phyloP scores from a whole-genome alignment of 2,113 vertebrate species.

The Lucifuga dentata region DNA sequence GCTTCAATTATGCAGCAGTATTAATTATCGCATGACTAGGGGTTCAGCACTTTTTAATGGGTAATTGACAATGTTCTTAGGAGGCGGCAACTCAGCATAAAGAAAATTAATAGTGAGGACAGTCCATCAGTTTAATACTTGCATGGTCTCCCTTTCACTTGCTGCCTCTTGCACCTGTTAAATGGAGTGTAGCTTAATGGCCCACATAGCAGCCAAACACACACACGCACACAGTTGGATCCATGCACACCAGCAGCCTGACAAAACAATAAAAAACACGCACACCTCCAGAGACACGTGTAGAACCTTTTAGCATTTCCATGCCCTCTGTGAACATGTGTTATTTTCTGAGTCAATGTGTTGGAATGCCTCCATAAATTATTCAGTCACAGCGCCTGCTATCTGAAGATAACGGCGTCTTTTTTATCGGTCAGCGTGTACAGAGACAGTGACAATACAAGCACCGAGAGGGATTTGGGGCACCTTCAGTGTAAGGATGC shows the following conservation, averaged over 20 bases:
- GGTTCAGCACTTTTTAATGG: constrained; percentile 55
- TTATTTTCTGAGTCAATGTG: constrained; percentile 50
- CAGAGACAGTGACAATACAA: constrained; percentile 61
- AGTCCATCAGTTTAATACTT: constrained; percentile 42
- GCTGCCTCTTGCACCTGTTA: constrained; percentile 21
- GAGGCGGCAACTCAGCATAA: constrained; percentile 44
- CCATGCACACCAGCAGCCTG: too few species aligned
- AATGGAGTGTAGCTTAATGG: constrained; percentile 41
- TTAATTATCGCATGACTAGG: constrained; percentile 42
- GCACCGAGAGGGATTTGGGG: constrained; percentile 54
- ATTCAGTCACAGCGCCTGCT: constrained; percentile 71
- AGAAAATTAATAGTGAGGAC: constrained; percentile 36
- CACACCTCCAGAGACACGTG: constrained; percentile 9
- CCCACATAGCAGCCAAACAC: constrained; percentile 6
- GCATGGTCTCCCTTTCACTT: constrained; percentile 5
- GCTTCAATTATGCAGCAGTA: constrained; percentile 38
- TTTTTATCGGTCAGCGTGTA: constrained; percentile 67
- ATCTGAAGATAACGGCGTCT: constrained; percentile 71
- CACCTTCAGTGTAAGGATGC: constrained; percentile 60
- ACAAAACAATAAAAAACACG: background rate
- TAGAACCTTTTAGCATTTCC: constrained; percentile 38
- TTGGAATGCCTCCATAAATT: constrained; percentile 74
- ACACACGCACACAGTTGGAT: background rate
- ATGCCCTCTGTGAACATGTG: constrained; percentile 41
- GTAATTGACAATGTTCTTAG: constrained; percentile 35